Conservation (phyloP, 64 coral and sea anemone species). For the Montipora cactus region DNA sequence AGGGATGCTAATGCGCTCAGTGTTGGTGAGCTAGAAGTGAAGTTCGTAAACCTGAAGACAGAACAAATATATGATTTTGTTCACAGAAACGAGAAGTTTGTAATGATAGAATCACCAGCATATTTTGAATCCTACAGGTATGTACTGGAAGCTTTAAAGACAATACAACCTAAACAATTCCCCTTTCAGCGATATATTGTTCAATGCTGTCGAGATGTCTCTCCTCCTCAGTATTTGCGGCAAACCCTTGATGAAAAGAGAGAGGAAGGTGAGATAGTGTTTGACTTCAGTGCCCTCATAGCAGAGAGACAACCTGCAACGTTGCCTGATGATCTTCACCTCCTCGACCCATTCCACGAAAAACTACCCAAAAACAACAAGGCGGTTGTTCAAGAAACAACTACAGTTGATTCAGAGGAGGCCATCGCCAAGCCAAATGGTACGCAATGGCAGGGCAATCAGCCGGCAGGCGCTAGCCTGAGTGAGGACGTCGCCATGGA, state of each 20-base stretch:
- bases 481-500: not conserved
- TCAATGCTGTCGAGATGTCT: conserved; percentile 35
- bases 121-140: conserved; percentile 87
- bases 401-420: not conserved
- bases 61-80: conserved; percentile 30
- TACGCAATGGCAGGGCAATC: not conserved
- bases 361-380: not conserved
- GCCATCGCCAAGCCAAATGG: not conserved
- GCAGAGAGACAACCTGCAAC: not conserved
- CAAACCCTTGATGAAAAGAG: not conserved
- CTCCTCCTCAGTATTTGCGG: conserved; percentile 44
- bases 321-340: no score
- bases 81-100: conserved; percentile 40
- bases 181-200: conserved; percentile 74
- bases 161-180: conserved; percentile 13
- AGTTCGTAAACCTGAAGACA: conserved; percentile 57
- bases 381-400: not conserved
- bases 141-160: conserved; percentile 59
- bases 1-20: conserved; percentile 14
- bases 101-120: conserved; percentile 78
- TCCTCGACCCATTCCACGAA: not conserved
- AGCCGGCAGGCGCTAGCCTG: not conserved
- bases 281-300: not conserved
- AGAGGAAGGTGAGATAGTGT: not conserved
- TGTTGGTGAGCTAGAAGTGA: conserved; percentile 68